These are phyloP conservation scores for Neodiprion virginianus DNA, from an alignment of 1,140 invertebrate genomes.

Conservation along the genomic window DNA sequence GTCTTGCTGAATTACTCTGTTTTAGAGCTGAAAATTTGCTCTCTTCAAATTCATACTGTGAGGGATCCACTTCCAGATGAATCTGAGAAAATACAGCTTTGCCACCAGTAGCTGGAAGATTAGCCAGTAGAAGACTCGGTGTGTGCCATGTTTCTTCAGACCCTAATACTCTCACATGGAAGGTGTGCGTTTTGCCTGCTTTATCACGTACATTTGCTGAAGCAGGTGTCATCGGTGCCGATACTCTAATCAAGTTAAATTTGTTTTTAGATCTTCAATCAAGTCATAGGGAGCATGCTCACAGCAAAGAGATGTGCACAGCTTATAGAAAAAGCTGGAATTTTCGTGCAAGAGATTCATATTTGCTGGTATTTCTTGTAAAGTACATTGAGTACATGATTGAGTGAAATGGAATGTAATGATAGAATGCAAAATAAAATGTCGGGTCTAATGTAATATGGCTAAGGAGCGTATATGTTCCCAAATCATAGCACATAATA, in stretches of 20 bases:
- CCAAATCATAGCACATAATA: too few species aligned
- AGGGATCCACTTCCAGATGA: slow-evolving; percentile 66
- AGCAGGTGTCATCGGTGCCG: slow-evolving; percentile 62
- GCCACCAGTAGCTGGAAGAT: slow-evolving; percentile 68
- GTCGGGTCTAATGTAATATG: too few species aligned
- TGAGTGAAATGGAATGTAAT: slow-evolving; percentile 11
- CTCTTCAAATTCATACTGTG: slow-evolving; percentile 67
- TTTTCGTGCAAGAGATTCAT: too few species aligned
- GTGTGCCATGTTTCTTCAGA: slow-evolving; percentile 86
- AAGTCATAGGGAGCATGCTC: neutral
- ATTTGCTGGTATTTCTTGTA: too few species aligned
- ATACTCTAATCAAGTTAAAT: slow-evolving; percentile 36
- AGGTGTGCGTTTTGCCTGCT: slow-evolving; percentile 69
- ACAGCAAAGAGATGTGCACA: too few species aligned
- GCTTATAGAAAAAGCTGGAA: too few species aligned
- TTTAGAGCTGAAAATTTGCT: slow-evolving; percentile 67
- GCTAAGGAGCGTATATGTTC: too few species aligned
- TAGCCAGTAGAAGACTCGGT: slow-evolving; percentile 79
- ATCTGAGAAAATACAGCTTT: slow-evolving; percentile 82
- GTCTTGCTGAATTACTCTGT: slow-evolving; percentile 69
- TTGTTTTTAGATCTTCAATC: neutral
- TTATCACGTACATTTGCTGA: slow-evolving; percentile 69
- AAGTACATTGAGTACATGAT: neutral
- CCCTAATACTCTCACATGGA: slow-evolving; percentile 78
- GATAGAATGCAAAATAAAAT: slow-evolving; percentile 16